phyloP scores from a whole-genome alignment of 2,113 vertebrate genomes.

The Bubalus kerabau region DNA sequence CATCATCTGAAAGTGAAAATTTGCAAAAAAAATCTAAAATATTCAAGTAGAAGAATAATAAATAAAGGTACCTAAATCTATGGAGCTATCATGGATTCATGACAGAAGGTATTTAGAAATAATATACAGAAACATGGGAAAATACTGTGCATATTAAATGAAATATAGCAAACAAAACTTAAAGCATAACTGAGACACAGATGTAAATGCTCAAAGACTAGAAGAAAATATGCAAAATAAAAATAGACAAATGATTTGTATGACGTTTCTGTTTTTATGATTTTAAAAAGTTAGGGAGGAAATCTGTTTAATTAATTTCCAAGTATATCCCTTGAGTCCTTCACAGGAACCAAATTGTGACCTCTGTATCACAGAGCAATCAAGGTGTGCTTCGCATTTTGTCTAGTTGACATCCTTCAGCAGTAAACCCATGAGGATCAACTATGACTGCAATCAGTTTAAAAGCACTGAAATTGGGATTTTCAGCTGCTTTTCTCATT shows the following conservation, averaged over 20 bases:
- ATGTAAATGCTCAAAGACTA: neutral
- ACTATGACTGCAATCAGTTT: neutral
- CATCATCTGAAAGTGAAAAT: neutral
- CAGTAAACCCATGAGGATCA: neutral
- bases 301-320: neutral
- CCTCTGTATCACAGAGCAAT: neutral
- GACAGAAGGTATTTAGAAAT: neutral
- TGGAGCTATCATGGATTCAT: neutral
- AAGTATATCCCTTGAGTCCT: neutral
- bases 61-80: neutral
- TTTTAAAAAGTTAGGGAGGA: neutral
- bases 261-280: neutral
- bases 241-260: neutral
- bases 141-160: neutral
- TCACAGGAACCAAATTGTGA: neutral
- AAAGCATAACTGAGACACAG: neutral
- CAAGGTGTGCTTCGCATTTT: neutral
- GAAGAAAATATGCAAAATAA: neutral
- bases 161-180: slow-evolving; percentile 10
- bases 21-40: slow-evolving; percentile 18
- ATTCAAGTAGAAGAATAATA: neutral
- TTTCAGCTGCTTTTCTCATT: neutral
- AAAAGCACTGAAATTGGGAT: neutral
- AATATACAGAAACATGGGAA: neutral
- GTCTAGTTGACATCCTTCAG: neutral